These are phyloP conservation scores for Acropora yongei DNA, from an alignment of 64 coral and sea anemone species.

Conservation along the genomic window DNA sequence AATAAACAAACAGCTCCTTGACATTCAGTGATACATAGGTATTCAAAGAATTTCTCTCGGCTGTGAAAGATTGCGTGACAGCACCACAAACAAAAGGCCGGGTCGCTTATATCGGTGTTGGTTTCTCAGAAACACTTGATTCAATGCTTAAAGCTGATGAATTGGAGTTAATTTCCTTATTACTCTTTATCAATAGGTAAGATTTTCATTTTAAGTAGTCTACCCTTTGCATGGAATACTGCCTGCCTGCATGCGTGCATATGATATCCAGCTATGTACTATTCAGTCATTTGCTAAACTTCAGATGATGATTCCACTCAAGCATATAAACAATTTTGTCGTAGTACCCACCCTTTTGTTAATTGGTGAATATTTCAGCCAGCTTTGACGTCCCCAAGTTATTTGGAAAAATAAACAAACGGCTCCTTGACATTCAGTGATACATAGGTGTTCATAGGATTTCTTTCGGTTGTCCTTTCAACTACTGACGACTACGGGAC, in stretches of 20 bases:
- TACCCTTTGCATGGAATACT: neutral
- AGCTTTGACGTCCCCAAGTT: neutral
- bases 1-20: neutral
- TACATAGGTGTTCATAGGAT: neutral
- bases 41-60: neutral
- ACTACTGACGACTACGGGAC: neutral
- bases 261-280: neutral
- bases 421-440: neutral
- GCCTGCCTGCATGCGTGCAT: neutral
- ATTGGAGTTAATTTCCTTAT: neutral
- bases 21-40: neutral
- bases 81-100: neutral
- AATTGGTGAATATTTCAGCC: neutral
- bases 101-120: neutral
- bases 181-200: neutral
- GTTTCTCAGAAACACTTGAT: too few species aligned
- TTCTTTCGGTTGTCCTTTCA: neutral
- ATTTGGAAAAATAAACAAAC: conserved; percentile 5
- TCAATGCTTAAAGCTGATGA: too few species aligned
- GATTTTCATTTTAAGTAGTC: neutral
- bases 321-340: neutral
- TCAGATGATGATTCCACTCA: conserved; percentile 14
- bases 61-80: neutral
- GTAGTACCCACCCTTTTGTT: neutral
- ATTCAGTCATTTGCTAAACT: neutral